Evolutionary conservation across 2,888 invertebrate species (phyloP).

Genomic region (Xestia ashworthii): DNA sequence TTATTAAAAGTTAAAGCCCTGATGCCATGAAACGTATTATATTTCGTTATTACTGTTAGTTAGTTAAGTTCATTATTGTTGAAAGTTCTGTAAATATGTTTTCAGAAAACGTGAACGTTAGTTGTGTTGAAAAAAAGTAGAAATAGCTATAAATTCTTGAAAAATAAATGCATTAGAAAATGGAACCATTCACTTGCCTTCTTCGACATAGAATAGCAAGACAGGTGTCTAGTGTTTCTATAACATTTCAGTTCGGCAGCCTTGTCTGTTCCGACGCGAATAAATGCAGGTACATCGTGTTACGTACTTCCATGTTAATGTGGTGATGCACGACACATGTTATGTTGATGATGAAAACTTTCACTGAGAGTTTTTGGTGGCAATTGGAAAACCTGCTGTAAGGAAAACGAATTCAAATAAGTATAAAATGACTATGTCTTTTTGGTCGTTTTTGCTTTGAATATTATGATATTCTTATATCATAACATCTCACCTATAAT

Average conservation of each 20-base stretch:
- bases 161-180: not conserved
- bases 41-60: not conserved
- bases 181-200: conserved; percentile 11
- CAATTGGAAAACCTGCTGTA: not conserved
- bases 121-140: no score
- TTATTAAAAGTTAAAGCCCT: not conserved
- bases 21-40: not conserved
- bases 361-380: not conserved
- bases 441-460: no score
- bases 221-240: conserved; percentile 41
- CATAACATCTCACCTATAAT: not conserved
- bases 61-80: no score
- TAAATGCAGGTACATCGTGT: conserved; percentile 64
- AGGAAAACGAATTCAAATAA: no score
- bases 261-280: conserved; percentile 61
- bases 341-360: not conserved
- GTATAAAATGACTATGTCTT: no score
- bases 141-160: no score
- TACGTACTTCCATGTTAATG: conserved; percentile 6
- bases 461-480: no score
- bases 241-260: conserved; percentile 52
- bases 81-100: not conserved
- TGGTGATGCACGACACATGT: not conserved
- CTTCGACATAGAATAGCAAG: conserved; percentile 14
- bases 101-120: not conserved